Base-by-base conservation (phyloP, 1,140 invertebrate genomes). In the Lamellibrachia luymesi region DNA sequence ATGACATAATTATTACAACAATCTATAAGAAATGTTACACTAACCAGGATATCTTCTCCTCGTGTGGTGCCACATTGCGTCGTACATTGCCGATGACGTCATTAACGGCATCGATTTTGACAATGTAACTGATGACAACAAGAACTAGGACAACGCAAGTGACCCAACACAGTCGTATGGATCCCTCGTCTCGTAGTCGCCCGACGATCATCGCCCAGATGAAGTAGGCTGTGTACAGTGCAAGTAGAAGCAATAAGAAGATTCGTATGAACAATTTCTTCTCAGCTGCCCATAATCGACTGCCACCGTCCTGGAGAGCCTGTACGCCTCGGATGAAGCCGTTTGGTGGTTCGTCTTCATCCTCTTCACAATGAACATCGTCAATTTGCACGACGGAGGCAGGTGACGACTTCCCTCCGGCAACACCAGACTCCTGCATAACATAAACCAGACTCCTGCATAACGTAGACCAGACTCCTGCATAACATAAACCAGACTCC, bases 131-230 rank as follows among this genome's bases (percentile, higher is more conserved):
- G 56, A 90, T 51, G 56, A 93, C 52, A 38, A 90, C 51, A 7
- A 80, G 10, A n/a, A 90, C 27, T 2, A 93, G 52, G 56, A 50
- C 92, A 27, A 64, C 10, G 49, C 6, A 10, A 10, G 92, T 93
- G 49, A 80, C 17, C 92, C 92, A 93, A 7, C 90, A 91, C 51
- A 91, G 93, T 51, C 49, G 90, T 51, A 94, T 49, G 56, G 93
- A 94, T 94, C 93, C 50, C 93, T 94, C 90, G 25, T 92, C 93
- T 93, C 92, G 93, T 49, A 93, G 89, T n/a, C 49, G 38, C 2
- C 64, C 64, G 56, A 27, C 2, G 92, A 89, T 13, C 56, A 93
- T 50, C n/a, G 89, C 51, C 5, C n/a, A 93, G 13, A n/a, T 13
- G 92, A 93, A 93, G 51, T 93, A 93, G 8, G 52, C 92, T 89